Base-by-base conservation (phyloP, 2,113 vertebrate species). In the Morone chrysops region DNA sequence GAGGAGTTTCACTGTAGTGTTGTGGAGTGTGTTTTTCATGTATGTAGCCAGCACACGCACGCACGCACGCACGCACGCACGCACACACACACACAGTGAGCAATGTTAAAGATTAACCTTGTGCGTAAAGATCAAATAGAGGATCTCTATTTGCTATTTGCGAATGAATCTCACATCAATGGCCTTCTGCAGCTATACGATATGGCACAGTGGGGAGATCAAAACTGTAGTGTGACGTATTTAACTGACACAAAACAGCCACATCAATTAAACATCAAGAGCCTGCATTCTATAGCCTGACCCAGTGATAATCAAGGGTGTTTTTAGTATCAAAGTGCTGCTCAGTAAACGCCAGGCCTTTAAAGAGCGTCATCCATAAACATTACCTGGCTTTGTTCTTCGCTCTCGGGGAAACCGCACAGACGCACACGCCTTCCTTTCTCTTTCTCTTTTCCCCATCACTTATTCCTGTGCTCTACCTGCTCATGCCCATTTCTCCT, bases 281-380 rank as follows among this genome's bases (percentile, higher is more conserved):
- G 85, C 75, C 8, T 1, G 14, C 80, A 83, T 86, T 82, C 90
- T 87, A 78, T 77, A 87, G 80, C 61, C 85, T 84, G 78, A 89
- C 85, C 75, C 68, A n/a, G 43, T 41, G 83, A 80, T 85, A 85
- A 92, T 90, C 88, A 89, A 80, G 84, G 73, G 54, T 80, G 72
- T 91, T 90, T 88, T 82, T 65, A 78, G 70, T 90, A 88, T 92
- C 88, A 92, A 94, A 93, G 92, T 91, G 87, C 82, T 84, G 85
- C 88, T 82, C 75, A 60, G 71, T 67, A 77, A 87, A 84, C 66
- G 66, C 14, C 60, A 70, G 86, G 75, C 79, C 86, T 94, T 93
- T 94, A 90, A 92, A 94, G 84, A 91, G 85, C 67, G 13, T 93
- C 91, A 94, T 94, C 90, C 87, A 94, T 95, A 94, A 94, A 94